Evolutionary conservation across 2,797 vertebrate species (phyloP), one percentile per base, ranked within the genome.

Genomic region (Ctenopoma multispine): DNA sequence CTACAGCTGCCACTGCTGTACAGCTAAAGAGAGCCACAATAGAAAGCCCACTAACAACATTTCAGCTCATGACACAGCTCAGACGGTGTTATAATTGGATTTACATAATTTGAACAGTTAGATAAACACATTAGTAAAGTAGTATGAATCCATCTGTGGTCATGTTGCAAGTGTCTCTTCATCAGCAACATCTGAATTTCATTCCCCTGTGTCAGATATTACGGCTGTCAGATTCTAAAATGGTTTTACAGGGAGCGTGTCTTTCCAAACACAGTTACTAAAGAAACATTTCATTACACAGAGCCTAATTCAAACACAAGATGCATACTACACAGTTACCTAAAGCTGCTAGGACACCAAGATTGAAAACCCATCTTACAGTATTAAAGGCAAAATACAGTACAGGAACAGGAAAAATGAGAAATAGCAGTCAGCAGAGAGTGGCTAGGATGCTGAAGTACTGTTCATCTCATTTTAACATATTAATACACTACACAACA

Each of bases 181-280:
- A 81, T 68, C 72, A 60, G 58, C 17, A 51, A 23, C 40, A 57
- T 57, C 64, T 75, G 36, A 69, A 24, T 72, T 54, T 41, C 5
- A 71, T 62, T 63, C 56, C 59, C 76, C 14, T 9, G 10, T 10
- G 62, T 49, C 57, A 72, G 60, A 74, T 69, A 23, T 47, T 57
- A 51, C 24, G 36, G 4, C 60, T 43, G 5, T 29, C 38, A 63
- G 43, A 63, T 36, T 79, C 40, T 54, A 43, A 69, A 64, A 68
- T 29, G 10, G 66, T 70, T 38, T 63, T 76, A 47, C 24, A 43
- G 47, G 17, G 4, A 68, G 63, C 47, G 75, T 60, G 41, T 47
- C 73, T 79, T n/a, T 61, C 48, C 23, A 50, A 24, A 56, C 55
- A 43, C 40, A 29, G 27, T 51, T 57, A 7, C 53, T 61, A 18